These are phyloP conservation scores for Euthynnus affinis DNA, from an alignment of 2,797 vertebrate genomes.

Conservation along the genomic window DNA sequence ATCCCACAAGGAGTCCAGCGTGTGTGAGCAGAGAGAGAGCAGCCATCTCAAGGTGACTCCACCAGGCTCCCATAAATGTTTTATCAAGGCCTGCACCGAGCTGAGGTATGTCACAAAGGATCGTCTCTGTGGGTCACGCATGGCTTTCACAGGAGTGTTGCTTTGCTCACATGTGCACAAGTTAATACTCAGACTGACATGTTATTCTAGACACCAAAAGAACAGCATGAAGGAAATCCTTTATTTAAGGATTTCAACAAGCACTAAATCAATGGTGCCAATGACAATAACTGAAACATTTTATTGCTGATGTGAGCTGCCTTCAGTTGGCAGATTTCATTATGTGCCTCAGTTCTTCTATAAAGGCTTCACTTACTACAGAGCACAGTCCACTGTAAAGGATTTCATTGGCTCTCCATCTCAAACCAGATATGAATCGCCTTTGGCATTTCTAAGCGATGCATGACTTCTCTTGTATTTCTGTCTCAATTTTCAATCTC, in stretches of 20 bases:
- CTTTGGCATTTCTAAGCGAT: slow-evolving; percentile 73
- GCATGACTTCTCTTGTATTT: slow-evolving; percentile 71
- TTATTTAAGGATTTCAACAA: slow-evolving; percentile 6
- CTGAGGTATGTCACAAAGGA: slow-evolving; percentile 54
- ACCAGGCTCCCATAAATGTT: slow-evolving; percentile 72
- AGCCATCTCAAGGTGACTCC: slow-evolving; percentile 71
- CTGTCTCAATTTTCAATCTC: slow-evolving; percentile 66
- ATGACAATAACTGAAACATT: slow-evolving; percentile 35
- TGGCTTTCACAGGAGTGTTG: slow-evolving; percentile 11
- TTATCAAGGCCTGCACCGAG: slow-evolving; percentile 50
- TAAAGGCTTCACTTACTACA: slow-evolving; percentile 56
- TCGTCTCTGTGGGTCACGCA: slow-evolving; percentile 43
- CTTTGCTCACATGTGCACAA: slow-evolving; percentile 23
- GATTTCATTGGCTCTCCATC: slow-evolving; percentile 50
- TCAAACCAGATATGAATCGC: slow-evolving; percentile 64
- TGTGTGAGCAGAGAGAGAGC: slow-evolving; percentile 39
- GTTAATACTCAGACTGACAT: slow-evolving; percentile 12
- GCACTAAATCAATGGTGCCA: slow-evolving; percentile 23
- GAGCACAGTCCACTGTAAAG: slow-evolving; percentile 52
- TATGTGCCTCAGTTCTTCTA: slow-evolving; percentile 56
- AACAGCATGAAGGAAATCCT: neutral
- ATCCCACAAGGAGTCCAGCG: slow-evolving; percentile 40
- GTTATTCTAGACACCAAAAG: slow-evolving; percentile 2
- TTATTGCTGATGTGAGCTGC: slow-evolving; percentile 32
- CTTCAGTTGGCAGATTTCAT: slow-evolving; percentile 58